These are phyloP conservation scores for Moxostoma hubbsi DNA, from an alignment of 2,797 vertebrate species.

Conservation along the genomic window DNA sequence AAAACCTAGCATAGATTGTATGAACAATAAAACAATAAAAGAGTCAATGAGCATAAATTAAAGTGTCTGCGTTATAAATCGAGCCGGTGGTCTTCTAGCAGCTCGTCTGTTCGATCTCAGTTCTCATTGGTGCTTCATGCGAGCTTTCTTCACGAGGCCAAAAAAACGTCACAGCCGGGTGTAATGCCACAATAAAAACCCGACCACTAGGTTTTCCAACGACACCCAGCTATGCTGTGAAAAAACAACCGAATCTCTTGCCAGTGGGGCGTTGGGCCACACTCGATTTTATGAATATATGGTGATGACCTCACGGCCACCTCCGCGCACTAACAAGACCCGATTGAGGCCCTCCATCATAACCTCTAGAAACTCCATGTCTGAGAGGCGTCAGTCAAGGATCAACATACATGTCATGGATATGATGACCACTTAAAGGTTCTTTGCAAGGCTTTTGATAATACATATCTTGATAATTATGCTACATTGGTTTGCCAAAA, in stretches of 20 bases:
- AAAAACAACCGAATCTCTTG: slow-evolving; percentile 27
- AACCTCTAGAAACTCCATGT: slow-evolving; percentile 98
- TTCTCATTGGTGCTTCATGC: not conserved
- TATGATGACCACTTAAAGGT: too few species aligned
- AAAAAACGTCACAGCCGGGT: slow-evolving; percentile 27
- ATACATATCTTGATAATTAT: too few species aligned
- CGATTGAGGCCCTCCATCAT: slow-evolving; percentile 92
- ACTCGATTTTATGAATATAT: slow-evolving; percentile 87
- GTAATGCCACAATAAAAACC: slow-evolving; percentile 28
- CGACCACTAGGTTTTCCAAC: not conserved
- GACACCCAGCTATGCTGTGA: slow-evolving; percentile 51
- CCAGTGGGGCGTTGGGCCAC: slow-evolving; percentile 34
- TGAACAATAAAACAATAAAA: slow-evolving; percentile 16
- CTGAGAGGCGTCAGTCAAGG: slow-evolving; percentile 79
- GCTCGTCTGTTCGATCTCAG: not conserved
- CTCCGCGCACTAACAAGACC: slow-evolving; percentile 91
- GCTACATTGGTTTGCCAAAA: too few species aligned
- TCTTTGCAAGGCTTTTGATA: too few species aligned
- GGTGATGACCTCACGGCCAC: slow-evolving; percentile 96
- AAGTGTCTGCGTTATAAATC: slow-evolving; percentile 67
- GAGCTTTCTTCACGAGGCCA: slow-evolving; percentile 9
- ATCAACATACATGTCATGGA: not conserved
- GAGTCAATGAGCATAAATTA: slow-evolving; percentile 53
- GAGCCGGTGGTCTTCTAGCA: not conserved
- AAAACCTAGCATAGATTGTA: slow-evolving; percentile 19